These are phyloP conservation scores for Ips nitidus DNA, from an alignment of 1,140 invertebrate genomes.

Conservation along the genomic window DNA sequence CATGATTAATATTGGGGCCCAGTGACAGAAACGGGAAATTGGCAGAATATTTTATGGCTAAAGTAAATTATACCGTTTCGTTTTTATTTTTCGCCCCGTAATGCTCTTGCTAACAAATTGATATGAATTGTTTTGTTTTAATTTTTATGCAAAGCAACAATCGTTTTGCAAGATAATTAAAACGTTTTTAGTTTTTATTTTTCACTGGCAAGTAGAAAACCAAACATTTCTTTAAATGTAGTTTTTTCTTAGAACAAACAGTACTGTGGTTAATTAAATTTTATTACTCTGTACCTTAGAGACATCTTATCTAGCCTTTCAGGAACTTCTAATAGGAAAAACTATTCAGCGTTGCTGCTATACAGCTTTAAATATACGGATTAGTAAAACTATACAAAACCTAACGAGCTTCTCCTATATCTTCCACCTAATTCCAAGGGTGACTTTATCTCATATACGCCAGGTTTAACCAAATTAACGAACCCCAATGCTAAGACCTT, in stretches of 20 bases:
- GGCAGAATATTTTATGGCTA: constrained; percentile 31
- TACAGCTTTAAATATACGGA: too few relatives aligned
- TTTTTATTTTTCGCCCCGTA: constrained; percentile 27
- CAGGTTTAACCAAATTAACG: constrained; percentile 5
- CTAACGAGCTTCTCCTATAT: background rate
- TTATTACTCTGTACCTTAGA: too few relatives aligned
- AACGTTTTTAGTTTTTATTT: too few relatives aligned
- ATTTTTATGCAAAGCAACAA: constrained; percentile 22
- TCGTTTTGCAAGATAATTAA: background rate
- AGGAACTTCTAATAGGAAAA: too few relatives aligned
- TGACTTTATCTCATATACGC: constrained; percentile 26
- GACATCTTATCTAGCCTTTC: too few relatives aligned
- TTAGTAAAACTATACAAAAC: too few relatives aligned
- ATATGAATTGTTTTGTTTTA: constrained; percentile 28
- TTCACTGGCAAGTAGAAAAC: too few relatives aligned
- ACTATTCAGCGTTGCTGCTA: too few relatives aligned
- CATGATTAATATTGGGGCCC: constrained; percentile 26
- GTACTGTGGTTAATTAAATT: too few relatives aligned
- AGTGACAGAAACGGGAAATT: constrained; percentile 31
- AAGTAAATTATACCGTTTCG: constrained; percentile 33
- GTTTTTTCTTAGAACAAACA: too few relatives aligned
- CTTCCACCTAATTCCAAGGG: constrained; percentile 9
- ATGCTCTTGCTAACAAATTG: constrained; percentile 24
- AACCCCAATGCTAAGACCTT: constrained; percentile 21
- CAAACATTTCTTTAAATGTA: too few relatives aligned